Evolutionary conservation across 30 jellyfish, hydroid and myxozoan species (phyloP), one percentile per base, ranked within the genome.

Genomic region (Morbakka virulenta): DNA sequence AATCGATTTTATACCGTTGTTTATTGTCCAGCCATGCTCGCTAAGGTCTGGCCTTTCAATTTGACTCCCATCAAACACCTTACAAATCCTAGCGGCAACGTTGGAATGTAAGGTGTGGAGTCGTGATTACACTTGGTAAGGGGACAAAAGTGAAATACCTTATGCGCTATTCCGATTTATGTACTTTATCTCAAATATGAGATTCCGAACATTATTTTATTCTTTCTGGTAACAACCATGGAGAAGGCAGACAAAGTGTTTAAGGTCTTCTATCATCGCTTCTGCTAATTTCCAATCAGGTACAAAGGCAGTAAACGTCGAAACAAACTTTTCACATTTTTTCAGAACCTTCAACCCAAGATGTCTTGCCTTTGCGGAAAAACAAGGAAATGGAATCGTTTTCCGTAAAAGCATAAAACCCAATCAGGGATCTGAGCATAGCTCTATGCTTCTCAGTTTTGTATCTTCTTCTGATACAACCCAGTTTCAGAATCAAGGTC

Each of bases 361-460:
- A 6, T 41, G 57, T 17, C 57, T 41, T 41, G 57, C 57, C 57
- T 41, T 41, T 41, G 9, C 57, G 57, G 57, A 41, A 41, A 41
- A 41, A 41, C 17, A 17, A 41, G 57, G 57, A 41, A 9, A 41
- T 41, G 57, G 9, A 41, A 6, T 41, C 57, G 17, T 41, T 41
- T 41, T 17, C 57, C 11, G 81, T 69, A 33, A 79, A 67, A 0
- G 90, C 85, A 79, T 79, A 84, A 20, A 79, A 64, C 32, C 90
- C 90, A 28, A 79, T 47, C 23, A 79, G 30, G 28, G 73, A 47
- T 26, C 1, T 67, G 0, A 49, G 50, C 22, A 11, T 3, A 1
- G 20, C 31, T 1, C 4, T 25, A 6, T 22, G 1, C 32, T 28
- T 11, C 0, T 12, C 2, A 51, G 17, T 23, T 25, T 81, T 1